Conservation (phyloP, 2,888 invertebrate species). For the Hypomecis atomaria region DNA sequence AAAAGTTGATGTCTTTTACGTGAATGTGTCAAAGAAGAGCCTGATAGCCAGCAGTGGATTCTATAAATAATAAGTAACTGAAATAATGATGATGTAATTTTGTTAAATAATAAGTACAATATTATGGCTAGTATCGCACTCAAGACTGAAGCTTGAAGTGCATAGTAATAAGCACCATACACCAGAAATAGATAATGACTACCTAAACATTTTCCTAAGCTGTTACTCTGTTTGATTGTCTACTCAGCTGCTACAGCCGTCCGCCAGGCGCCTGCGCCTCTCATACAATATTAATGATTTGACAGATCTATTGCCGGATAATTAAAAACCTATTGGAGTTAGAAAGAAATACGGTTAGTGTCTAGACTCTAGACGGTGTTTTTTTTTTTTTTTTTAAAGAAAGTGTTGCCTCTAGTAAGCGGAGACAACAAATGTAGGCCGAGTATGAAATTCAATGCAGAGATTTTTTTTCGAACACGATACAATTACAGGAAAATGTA, state of each 20-base stretch:
- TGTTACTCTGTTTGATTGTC: not conserved
- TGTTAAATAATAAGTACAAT: no score
- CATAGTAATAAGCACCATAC: no score
- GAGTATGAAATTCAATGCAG: no score
- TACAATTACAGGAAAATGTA: no score
- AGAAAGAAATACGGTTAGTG: constrained; percentile 27
- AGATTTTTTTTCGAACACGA: no score
- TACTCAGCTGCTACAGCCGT: constrained; percentile 14
- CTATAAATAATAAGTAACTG: no score
- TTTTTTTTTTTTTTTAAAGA: not conserved
- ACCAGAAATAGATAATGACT: not conserved
- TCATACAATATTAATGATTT: constrained; percentile 45
- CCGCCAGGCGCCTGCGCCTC: constrained; percentile 40
- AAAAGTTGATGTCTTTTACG: no score
- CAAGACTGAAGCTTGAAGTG: no score
- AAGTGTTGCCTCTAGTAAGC: not conserved
- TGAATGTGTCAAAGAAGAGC: no score
- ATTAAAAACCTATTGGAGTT: constrained; percentile 37
- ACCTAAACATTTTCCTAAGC: not conserved
- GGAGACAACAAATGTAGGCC: not conserved
- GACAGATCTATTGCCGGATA: constrained; percentile 41
- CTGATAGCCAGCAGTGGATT: no score
- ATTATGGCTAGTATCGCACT: no score
- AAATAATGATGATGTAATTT: no score
- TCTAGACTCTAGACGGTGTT: constrained; percentile 32